These are phyloP conservation scores for Agraylea sexmaculata DNA, from an alignment of 1,140 invertebrate species.

Conservation along the genomic window DNA sequence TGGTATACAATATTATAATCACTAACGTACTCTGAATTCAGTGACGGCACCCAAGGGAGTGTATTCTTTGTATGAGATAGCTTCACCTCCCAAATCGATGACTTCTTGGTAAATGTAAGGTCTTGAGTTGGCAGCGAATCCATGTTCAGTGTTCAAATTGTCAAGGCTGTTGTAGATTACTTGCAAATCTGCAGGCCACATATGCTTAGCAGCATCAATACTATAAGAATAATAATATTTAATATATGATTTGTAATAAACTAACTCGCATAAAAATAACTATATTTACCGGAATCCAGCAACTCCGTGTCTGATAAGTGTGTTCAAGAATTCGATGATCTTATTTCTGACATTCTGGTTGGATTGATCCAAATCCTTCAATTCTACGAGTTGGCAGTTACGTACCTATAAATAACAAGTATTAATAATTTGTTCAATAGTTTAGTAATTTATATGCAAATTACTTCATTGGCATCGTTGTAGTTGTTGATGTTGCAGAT, in stretches of 20 bases:
- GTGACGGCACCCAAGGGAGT: slow-evolving; percentile 54
- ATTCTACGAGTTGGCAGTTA: slow-evolving; percentile 48
- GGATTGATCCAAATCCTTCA: slow-evolving; percentile 51
- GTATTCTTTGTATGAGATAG: slow-evolving; percentile 53
- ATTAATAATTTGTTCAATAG: background rate
- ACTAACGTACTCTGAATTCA: slow-evolving; percentile 52
- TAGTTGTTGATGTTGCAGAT: slow-evolving; percentile 34
- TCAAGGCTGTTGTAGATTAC: slow-evolving; percentile 47
- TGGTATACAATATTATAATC: slow-evolving; percentile 8
- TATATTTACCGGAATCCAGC: slow-evolving; percentile 46
- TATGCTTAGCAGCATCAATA: slow-evolving; percentile 67
- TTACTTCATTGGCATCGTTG: slow-evolving; percentile 31
- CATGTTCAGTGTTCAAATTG: slow-evolving; percentile 46
- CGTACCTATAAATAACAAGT: slow-evolving; percentile 33
- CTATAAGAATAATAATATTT: no score
- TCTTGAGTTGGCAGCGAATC: slow-evolving; percentile 43
- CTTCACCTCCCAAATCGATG: slow-evolving; percentile 62
- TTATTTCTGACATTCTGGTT: slow-evolving; percentile 43
- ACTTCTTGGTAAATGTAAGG: slow-evolving; percentile 73
- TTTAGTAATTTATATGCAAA: background rate
- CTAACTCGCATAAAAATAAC: slow-evolving; percentile 4
- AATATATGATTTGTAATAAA: no score
- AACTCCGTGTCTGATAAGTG: slow-evolving; percentile 49
- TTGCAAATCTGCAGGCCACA: slow-evolving; percentile 64
- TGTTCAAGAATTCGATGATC: slow-evolving; percentile 46